Evolutionary conservation across 1,140 invertebrate species (phyloP), one percentile per base, ranked within the genome.

Genomic region (Anoplophora glabripennis): DNA sequence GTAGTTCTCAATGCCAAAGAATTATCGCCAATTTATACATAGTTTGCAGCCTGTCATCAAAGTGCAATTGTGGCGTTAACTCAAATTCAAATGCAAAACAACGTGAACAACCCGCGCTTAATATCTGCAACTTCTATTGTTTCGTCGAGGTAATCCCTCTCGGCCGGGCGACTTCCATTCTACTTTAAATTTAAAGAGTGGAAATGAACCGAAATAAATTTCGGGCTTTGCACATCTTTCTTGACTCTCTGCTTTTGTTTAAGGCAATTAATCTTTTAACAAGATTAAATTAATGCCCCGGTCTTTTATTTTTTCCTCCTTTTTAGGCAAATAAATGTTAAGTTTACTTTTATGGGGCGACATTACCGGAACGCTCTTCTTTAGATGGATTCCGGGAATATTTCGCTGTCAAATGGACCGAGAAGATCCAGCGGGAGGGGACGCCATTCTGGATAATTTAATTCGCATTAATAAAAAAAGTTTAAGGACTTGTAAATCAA

Each of bases 191-290:
- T 57, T 52, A 53, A 57, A 57, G 54, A 57, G 54, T 61, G 41
- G 53, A 61, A 61, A 57, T 61, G 41, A 61, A 61, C 46, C 46
- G 53, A 56, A 61, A 61, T 61, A 57, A 57, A 61, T 61, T 61
- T 56, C 44, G 21, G 36, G 53, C 53, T 61, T 57, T 52, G 53
- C 59, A 57, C 59, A 56, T 56, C 59, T 61, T 57, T 61, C 59
- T 51, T 52, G 54, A 42, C 55, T 57, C 48, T 38, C 14, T 57
- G 59, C 59, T 57, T 61, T 61, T 61, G 59, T 61, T 61, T 53
- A 14, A 57, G 38, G 59, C 59, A 47, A 61, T 57, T 53, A 61
- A 57, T 61, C 59, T 61, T 61, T 45, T 53, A 57, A 57, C 55
- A 56, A 57, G 54, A 61, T 61, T 55, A 44, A 61, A 49, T 61